Percentiles rank a stretch among this genome's conserved stretches.
Conservation (phyloP, 1,140 invertebrate species). For the Drosophila melanogaster region DNA sequence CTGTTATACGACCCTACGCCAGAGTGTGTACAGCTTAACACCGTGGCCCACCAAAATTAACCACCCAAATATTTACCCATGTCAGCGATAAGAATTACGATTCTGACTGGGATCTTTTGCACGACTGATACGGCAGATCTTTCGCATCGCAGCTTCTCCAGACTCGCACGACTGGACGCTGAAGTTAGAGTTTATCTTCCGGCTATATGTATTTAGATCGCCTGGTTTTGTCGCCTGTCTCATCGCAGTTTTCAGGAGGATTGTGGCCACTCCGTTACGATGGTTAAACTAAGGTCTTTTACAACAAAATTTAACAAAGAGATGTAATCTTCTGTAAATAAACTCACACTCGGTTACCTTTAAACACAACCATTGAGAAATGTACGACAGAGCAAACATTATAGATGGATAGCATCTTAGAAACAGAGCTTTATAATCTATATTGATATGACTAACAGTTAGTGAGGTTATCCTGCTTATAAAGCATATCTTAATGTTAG, state of each 20-base stretch:
- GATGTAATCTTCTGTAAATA: too few species aligned
- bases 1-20: constrained; percentile 18
- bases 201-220: constrained; percentile 16
- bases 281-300: too few species aligned
- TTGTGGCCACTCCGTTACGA: too few species aligned
- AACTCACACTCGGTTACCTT: too few species aligned
- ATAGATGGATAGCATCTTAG: background rate
- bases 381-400: too few species aligned
- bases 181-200: background rate
- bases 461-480: constrained; percentile 13
- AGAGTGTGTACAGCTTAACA: constrained; percentile 36
- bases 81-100: constrained; percentile 35
- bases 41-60: constrained; percentile 10
- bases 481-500: constrained; percentile 22
- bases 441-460: background rate
- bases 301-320: too few species aligned
- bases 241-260: background rate
- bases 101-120: background rate
- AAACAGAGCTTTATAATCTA: background rate
- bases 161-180: background rate
- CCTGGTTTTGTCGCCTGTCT: background rate
- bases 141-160: background rate
- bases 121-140: background rate
- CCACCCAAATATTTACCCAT: constrained; percentile 43
- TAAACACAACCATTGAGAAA: too few species aligned